Evolutionary conservation across 2,888 invertebrate species (phyloP).

Genomic region (Synanthedon formicaeformis): DNA sequence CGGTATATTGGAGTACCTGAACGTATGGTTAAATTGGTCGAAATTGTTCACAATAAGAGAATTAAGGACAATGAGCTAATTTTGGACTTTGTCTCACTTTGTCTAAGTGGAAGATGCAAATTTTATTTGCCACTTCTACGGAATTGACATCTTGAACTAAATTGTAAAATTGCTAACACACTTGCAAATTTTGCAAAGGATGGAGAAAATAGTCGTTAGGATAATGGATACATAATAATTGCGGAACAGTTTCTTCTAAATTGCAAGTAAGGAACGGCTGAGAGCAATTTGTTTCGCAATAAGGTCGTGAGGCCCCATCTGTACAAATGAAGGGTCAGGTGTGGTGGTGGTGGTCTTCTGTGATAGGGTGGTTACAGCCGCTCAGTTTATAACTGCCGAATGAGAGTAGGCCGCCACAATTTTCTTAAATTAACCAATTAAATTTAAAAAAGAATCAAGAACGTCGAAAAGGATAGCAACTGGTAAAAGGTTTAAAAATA

Average conservation of each 20-base stretch:
- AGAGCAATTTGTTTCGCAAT: slow-evolving; percentile 56
- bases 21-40: not conserved
- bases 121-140: not conserved
- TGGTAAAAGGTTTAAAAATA: slow-evolving; percentile 11
- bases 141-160: not conserved
- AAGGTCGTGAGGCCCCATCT: slow-evolving; percentile 51
- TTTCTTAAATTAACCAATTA: no score
- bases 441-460: not conserved
- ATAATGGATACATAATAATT: slow-evolving; percentile 10
- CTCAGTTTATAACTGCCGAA: not conserved
- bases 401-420: not conserved
- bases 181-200: not conserved
- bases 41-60: not conserved
- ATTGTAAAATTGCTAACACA: not conserved
- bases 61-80: not conserved
- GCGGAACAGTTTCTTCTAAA: slow-evolving; percentile 11
- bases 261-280: slow-evolving; percentile 30
- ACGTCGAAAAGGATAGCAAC: slow-evolving; percentile 9
- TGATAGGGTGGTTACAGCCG: not conserved
- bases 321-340: slow-evolving; percentile 59
- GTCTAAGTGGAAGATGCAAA: not conserved
- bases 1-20: not conserved
- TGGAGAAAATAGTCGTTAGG: not conserved
- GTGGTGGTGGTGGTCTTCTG: no score
- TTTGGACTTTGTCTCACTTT: not conserved